Evolutionary conservation across 2,888 invertebrate genomes (phyloP), one percentile per base, ranked within the genome.

Genomic region (Apotomis capreana): DNA sequence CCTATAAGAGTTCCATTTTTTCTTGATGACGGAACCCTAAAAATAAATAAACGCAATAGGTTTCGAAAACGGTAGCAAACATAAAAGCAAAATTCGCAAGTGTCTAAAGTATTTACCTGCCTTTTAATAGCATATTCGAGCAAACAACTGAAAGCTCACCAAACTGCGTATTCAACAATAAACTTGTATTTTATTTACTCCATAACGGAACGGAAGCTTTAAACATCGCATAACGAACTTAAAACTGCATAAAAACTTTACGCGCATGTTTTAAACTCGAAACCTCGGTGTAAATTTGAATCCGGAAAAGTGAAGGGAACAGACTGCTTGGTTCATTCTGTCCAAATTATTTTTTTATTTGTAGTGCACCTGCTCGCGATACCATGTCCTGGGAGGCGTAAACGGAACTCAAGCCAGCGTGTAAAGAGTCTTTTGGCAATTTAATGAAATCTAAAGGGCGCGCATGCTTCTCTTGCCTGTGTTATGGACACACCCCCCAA

Each of bases 161-260:
- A 59, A 59, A 40, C 58, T 5, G 5, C 40, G 40, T 5, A 65
- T 54, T 65, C 13, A 54, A 65, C 44, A 54, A 54, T 59, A 59
- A 70, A 70, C 36, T 46, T 60, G 13, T 58, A 59, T 60, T 64
- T 44, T 65, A 64, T 70, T 60, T 26, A 51, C 69, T 57, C 9
- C 13, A 49, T 36, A 57, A 58, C 26, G 37, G 36, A 40, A 58
- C 58, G 13, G 49, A n/a, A 63, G 57, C 54, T 63, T 70, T 46
- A 37, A 70, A 70, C 64, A 59, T 54, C 51, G 58, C 51, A 57
- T 46, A 13, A 44, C 37, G 26, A 65, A 60, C 46, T 65, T 49
- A 15, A 60, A 70, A 55, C 49, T 70, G 65, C 70, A 70, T 65
- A 65, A 65, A 70, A 65, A 65, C 37, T 55, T 63, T 57, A 62